Evolutionary conservation across 1,140 invertebrate genomes (phyloP), one percentile per base, ranked within the genome.

Genomic region (Trichonephila inaurata): DNA sequence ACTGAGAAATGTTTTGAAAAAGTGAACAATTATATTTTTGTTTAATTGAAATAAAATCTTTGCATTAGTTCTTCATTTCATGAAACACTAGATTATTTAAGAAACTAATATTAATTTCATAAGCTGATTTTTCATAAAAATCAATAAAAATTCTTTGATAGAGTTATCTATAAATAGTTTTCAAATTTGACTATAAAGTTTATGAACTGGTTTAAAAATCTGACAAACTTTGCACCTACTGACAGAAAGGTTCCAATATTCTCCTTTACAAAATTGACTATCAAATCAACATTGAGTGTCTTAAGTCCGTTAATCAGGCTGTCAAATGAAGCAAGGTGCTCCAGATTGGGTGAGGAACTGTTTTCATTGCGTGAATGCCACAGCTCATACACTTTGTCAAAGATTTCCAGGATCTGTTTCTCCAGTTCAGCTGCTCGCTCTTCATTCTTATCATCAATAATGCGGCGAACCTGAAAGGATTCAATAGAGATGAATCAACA

Each of bases 171-270:
- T 40, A 40, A 40, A 40, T 40, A 40, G 33, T 40, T 40, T 40
- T 40, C 1, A 40, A 40, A 40, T 40, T 40, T 40, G 2, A 40
- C 33, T 40, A 28, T 28, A 40, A 40, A 40, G 33, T 40, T 40
- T 40, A 4, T 40, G 1, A 40, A 40, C 2, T 40, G 33, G 33
- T 33, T n/a, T 24, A 93, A 24, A 58, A 61, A 40, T 40, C 33
- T 40, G 33, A 64, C 28, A 87, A 87, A 62, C 51, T 4, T 83
- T 44, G 8, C 51, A 94, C 94, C 95, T 95, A 99, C 97, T 3
- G 98, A 98, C 94, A 98, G 97, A 33, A 99, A 96, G 0, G 98
- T 99, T 51, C 98, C 98, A 77, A 99, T 97, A 96, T 99, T 99
- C 72, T 98, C 98, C 96, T 98, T 97, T 5, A 98, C 97, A 96